Evolutionary conservation across 2,888 invertebrate genomes (phyloP), one percentile per base, ranked within the genome.

Genomic region (Tipula confusa): DNA sequence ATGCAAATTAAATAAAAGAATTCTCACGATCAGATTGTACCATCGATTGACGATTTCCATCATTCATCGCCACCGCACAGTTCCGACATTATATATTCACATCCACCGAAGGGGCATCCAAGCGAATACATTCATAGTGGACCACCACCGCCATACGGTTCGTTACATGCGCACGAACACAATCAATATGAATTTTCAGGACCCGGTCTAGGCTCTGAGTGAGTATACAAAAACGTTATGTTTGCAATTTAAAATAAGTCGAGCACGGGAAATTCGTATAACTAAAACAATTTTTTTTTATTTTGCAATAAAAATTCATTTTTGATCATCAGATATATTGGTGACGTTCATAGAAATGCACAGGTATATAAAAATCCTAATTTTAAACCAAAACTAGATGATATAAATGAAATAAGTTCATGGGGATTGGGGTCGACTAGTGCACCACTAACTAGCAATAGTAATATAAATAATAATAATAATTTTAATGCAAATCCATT

Each of bases 161-260:
- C 86, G 6, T 83, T 84, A 1, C 89, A 90, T 84, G 91, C 91
- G 31, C 90, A 91, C 85, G 91, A 91, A 84, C 90, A 89, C 83
- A 91, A 91, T 48, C 64, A 64, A 64, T 93, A 92, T 92, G 92
- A 92, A 85, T 90, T 91, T 6, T 92, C 93, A 2, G 93, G 93
- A 1, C 93, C 93, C 6, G 93, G 93, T 15, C 88, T 93, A 85
- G 93, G 93, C 79, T 91, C 91, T 86, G 93, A 93, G 93, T 93
- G 87, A 91, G 92, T 90, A 84, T 24, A 11, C 38, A 64, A 31
- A 15, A 7, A 15, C 9, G 2, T 80, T 79, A 64, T 15, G 13
- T 48, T 11, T 4, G 3, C 15, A 13, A 82, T 15, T 9, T 79
- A 18, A 6, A 33, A 28, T 7, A 9, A 6, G 28, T 64, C 33